Evolutionary conservation across 2,888 invertebrate genomes (phyloP).

Genomic region (Limnephilus lunatus): DNA sequence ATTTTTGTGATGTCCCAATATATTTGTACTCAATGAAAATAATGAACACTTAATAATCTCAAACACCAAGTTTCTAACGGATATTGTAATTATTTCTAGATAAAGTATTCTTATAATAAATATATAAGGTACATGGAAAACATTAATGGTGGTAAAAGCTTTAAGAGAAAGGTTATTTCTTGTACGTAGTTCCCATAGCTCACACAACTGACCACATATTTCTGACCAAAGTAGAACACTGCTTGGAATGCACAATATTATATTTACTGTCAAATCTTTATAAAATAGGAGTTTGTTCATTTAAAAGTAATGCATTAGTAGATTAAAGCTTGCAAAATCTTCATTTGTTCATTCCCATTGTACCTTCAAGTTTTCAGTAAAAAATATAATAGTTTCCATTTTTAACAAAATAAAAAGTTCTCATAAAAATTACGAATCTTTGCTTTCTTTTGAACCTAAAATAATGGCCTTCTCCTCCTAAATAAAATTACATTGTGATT

Average conservation of each 20-base stretch:
- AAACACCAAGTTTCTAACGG: conserved; percentile 47
- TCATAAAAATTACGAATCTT: not conserved
- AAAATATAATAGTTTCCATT: not conserved
- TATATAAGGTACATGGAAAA: conserved; percentile 43
- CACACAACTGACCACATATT: conserved; percentile 56
- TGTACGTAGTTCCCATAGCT: conserved; percentile 58
- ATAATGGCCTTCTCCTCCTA: not conserved
- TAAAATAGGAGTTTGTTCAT: not conserved
- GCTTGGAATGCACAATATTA: conserved; percentile 52
- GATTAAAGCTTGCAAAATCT: not conserved
- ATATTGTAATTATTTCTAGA: conserved; percentile 53
- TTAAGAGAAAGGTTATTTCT: conserved; percentile 61
- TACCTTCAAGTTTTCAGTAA: not conserved
- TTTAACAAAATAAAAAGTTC: not conserved
- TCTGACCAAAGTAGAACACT: conserved; percentile 62
- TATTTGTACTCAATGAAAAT: conserved; percentile 6
- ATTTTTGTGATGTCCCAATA: not conserved
- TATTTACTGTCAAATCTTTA: not conserved
- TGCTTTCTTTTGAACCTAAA: not conserved
- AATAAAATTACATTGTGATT: not conserved
- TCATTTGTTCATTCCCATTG: conserved; percentile 2
- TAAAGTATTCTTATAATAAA: conserved; percentile 24
- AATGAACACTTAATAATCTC: not conserved
- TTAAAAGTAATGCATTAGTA: not conserved
- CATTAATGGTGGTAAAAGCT: conserved; percentile 62